Base-by-base conservation (phyloP, 2,888 invertebrate species). In the Heliconius ismenius region DNA sequence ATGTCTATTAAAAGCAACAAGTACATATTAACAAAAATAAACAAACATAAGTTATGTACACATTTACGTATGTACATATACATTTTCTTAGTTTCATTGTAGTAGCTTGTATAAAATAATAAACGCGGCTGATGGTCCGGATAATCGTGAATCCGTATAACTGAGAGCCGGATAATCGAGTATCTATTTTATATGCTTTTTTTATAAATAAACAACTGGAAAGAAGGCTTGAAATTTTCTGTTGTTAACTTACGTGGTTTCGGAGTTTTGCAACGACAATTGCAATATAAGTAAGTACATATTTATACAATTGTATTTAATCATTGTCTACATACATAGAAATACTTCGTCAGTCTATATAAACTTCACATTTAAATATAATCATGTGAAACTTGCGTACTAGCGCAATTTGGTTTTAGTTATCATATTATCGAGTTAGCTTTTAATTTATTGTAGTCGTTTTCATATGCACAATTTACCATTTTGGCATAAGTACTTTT, bases 301-400 rank as follows among this genome's bases (percentile, higher is more conserved):
- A 65, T 65, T 43, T 24, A 15, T 15, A 43, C 54, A 24, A 11
- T 28, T 70, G 39, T 28, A 24, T 49, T 32, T 32, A 70, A 21
- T 15, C 54, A 58, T 58, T 32, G 32, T 28, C 32, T 70, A 70
- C 15, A 54, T 70, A 70, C 10, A 54, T 70, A 70, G 26, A 28
- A n/a, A 28, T 54, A 15, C 28, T 26, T 43, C 32, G n/a, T 21
- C 36, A 13, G n/a, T 36, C 13, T 2, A 39, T 65, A 36, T 13
- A 65, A 65, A 65, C 36, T 65, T 65, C 4, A 32, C 7, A 36
- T 65, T 65, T 65, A 65, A 36, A 13, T 65, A 65, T 36, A 36
- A n/a, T 36, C 39, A 39, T 13, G n/a, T 39, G 63, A 28, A 64
- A 64, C 9, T 28, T 32, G n/a, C 39, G 11, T 65, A 65, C n/a